Base-by-base conservation (phyloP, 2,113 vertebrate genomes). In the Halcyon senegalensis region DNA sequence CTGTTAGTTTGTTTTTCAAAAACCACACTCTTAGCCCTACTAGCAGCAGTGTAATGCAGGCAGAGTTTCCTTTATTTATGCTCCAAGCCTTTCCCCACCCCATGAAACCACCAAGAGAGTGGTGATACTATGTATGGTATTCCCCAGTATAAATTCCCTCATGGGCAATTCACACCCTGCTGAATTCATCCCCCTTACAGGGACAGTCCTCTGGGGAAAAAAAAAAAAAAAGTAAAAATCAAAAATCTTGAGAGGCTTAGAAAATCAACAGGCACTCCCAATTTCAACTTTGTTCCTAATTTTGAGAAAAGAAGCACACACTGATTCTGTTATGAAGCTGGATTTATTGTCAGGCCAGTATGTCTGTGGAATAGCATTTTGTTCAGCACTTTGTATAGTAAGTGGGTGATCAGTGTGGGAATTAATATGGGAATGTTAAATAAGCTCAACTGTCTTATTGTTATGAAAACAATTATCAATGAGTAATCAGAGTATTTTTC, bases 101-200 rank as follows among this genome's bases (percentile, higher is more conserved):
- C 50, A 9, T 90, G 55, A 92, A 93, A 92, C 50, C 27, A 93
- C 19, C 44, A 31, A 43, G 55, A 83, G 58, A 30, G 85, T 83
- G 75, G 44, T 82, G 74, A 75, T 85, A 82, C 69, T 31, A 21
- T 39, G 39, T 89, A 39, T 76, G 83, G 55, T 77, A 59, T 89
- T 94, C 72, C 63, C 83, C 93, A 46, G 23, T 55, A 80, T 77
- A 80, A 88, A 86, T 81, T 93, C 89, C 55, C 85, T 69, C 62
- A 33, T 31, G 75, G 88, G 44, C 72, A 76, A 16, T 92, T 59
- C 92, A 83, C 27, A 48, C 41, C 55, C 58, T 9, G 5, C 63
- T 86, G 67, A 83, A 94, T 94, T 93, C 48, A 72, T 53, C 9
- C 20, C 9, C 17, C 24, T 16, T 76, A 27, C 58, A 74, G 69